Base-by-base conservation (phyloP, 2,888 invertebrate genomes). In the Limenitis camilla region DNA sequence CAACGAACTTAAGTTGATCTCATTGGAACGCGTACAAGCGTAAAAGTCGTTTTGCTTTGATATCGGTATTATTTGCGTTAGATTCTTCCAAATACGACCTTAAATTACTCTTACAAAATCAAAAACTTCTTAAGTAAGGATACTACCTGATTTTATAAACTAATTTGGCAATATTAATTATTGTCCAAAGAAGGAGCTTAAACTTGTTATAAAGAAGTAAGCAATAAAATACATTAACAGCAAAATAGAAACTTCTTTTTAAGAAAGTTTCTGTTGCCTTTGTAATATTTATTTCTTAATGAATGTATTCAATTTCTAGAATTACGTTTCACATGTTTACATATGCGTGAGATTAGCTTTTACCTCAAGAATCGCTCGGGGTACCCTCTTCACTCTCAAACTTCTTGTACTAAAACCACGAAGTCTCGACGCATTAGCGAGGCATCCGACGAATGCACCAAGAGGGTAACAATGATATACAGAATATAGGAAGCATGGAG, bases 371-470 rank as follows among this genome's bases (percentile, higher is more conserved):
- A 54, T 49, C 33, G 48, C 42, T 49, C 29, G 32, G 29, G 10
- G 10, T 30, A 53, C 51, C 56, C 51, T 40, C 43, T 36, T 47
- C 40, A 48, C 43, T 53, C n/a, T 28, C 36, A 52, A 54, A 41
- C 51, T 58, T 46, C 49, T 40, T 47, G 51, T 42, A 44, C 40
- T 33, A 44, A 49, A 56, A 43, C 53, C 53, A 40, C 52, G 36
- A 52, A 55, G 52, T 44, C 52, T 53, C 42, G 38, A 11, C 49
- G 47, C 36, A 41, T 56, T 52, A 51, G 53, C 49, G 49, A 56
- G 53, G 49, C 49, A 56, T 58, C 33, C 44, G 38, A 40, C 31
- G 32, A 55, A 57, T 60, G 58, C 61, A 59, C 43, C 41, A 36
- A 46, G 49, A 57, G 58, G 57, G 59, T 52, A 52, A 53, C 54